These are phyloP conservation scores for Antitype chi DNA, from an alignment of 2,888 invertebrate species.

Conservation along the genomic window DNA sequence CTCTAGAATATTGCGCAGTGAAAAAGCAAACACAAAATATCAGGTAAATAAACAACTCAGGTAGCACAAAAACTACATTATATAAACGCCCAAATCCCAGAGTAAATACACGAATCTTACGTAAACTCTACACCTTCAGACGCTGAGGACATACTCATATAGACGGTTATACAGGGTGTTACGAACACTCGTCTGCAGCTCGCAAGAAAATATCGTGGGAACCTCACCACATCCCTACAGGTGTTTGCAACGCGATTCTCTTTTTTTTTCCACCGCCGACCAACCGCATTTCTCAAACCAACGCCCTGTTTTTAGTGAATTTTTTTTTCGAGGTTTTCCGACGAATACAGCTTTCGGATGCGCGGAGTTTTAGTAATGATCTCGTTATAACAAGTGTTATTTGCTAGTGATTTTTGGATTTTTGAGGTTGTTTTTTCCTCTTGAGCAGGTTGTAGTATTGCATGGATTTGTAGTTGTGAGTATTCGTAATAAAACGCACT, in stretches of 20 bases:
- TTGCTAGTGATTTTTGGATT: conserved; percentile 41
- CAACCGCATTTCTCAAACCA: conserved; percentile 67
- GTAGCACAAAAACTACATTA: conserved; percentile 27
- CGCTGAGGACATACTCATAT: conserved; percentile 61
- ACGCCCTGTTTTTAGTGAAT: conserved; percentile 63
- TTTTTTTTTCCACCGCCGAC: conserved; percentile 58
- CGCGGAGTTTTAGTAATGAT: conserved; percentile 64
- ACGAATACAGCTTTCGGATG: conserved; percentile 45
- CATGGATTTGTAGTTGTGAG: background rate
- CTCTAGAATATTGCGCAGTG: too few relatives aligned
- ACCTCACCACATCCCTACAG: conserved; percentile 68
- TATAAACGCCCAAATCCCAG: conserved; percentile 49
- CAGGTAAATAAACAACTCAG: conserved; percentile 16
- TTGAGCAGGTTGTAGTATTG: conserved; percentile 1
- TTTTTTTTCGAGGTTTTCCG: conserved; percentile 46
- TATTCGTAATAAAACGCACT: background rate
- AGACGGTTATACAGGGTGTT: conserved; percentile 55
- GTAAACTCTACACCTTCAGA: conserved; percentile 51
- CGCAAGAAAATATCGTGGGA: conserved; percentile 76
- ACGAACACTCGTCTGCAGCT: conserved; percentile 71
- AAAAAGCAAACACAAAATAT: background rate
- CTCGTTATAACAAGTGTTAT: conserved; percentile 63
- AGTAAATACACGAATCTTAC: conserved; percentile 59
- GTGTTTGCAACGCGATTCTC: conserved; percentile 65
- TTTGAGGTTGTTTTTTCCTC: conserved; percentile 1